Percentiles rank a stretch among this genome's conserved stretches.
These are phyloP conservation scores for Malurus elegans DNA, from an alignment of 2,113 vertebrate species.

Conservation along the genomic window DNA sequence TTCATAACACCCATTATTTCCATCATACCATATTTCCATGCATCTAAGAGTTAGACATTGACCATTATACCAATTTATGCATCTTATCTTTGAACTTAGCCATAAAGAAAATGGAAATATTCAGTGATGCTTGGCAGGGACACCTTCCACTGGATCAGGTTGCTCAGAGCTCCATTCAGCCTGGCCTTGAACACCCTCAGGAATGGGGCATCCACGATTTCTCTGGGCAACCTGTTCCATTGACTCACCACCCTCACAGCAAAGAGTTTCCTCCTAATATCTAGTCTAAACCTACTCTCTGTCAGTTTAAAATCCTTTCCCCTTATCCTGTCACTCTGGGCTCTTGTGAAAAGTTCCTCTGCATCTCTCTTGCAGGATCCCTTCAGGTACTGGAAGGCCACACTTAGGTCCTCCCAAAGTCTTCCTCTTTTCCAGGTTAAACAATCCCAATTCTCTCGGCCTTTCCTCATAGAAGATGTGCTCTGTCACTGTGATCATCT, in stretches of 20 bases:
- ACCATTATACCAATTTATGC: background rate
- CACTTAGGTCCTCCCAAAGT: background rate
- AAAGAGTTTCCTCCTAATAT: background rate
- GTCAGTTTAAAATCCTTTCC: background rate
- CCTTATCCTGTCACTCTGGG: background rate
- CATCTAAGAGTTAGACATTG: background rate
- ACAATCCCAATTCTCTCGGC: background rate
- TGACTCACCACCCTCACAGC: background rate
- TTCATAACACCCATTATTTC: background rate
- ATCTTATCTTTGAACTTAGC: background rate
- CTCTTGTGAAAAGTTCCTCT: background rate
- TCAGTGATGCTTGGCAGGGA: background rate
- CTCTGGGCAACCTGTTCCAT: background rate
- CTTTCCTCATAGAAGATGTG: background rate
- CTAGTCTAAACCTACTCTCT: background rate
- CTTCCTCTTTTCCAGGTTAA: background rate
- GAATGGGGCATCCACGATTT: rapidly evolving
- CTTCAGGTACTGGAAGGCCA: background rate
- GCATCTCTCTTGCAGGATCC: background rate
- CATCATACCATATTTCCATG: background rate
- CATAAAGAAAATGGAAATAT: background rate
- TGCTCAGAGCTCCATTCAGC: background rate
- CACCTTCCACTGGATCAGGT: background rate
- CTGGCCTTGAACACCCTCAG: background rate
- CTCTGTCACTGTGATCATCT: background rate